Evolutionary conservation across 2,888 invertebrate species (phyloP), one percentile per base, ranked within the genome.

Genomic region (Lottia gigantea): DNA sequence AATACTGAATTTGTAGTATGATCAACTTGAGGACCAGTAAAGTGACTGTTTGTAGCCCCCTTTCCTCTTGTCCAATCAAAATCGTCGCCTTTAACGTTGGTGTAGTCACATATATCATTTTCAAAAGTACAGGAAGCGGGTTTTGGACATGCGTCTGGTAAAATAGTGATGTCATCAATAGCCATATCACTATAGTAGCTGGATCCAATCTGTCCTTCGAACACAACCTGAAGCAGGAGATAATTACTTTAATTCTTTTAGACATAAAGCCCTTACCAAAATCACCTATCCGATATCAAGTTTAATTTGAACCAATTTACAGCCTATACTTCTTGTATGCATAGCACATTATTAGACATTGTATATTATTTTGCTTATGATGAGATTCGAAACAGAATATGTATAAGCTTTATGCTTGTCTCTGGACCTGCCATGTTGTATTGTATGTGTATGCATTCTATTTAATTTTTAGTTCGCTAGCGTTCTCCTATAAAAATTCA

Each of bases 91-190:
- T 68, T 63, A 1, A 78, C 47, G 69, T 83, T 84, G 3, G 72
- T 77, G 70, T 78, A 85, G n/a, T 81, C 80, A 77, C 85, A 85
- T 16, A 79, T 64, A 23, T 77, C 81, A n/a, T 68, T 64, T 66
- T 85, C 85, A 73, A 85, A 85, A 75, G 81, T 80, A 76, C 85
- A 85, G 19, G 77, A 72, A 1, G 76, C 83, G 16, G 81, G 79
- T 23, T 70, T 65, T 12, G 80, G 76, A 67, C 86, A 86, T 19
- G 74, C 65, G 14, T 83, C 84, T 4, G 71, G 63, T 19, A 74
- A 74, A 15, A 86, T 72, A n/a, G 77, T 74, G 16, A 84, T 70
- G 70, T 86, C 85, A 76, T 86, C 86, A 40, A 86, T 74, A 49
- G 84, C 84, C 19, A 86, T 81, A 73, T 83, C 83, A 73, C 84